A percentile compares a stretch with the other conserved stretches of the same genome.
phyloP scores from a whole-genome alignment of 1,140 invertebrate species.

The Vanessa atalanta region DNA sequence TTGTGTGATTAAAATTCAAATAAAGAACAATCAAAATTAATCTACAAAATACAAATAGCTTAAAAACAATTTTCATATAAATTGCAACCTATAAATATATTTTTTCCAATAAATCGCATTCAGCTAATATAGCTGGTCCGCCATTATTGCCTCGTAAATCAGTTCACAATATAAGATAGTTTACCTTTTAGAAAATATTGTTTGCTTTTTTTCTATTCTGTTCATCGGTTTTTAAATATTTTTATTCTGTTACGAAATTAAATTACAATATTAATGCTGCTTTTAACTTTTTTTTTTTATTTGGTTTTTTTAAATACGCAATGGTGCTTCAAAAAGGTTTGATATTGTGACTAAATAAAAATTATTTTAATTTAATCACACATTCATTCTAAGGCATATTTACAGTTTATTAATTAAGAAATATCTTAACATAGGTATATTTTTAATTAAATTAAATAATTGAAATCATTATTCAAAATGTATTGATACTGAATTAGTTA shows the following conservation, averaged over 20 bases:
- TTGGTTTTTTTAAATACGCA: too few species aligned
- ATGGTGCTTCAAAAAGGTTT: too few species aligned
- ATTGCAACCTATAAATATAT: conserved; percentile 23
- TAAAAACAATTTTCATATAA: conserved; percentile 2
- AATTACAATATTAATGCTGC: not conserved
- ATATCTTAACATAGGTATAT: not conserved
- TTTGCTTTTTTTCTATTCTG: not conserved
- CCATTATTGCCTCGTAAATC: conserved; percentile 33
- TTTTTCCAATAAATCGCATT: conserved; percentile 23
- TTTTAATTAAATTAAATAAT: not conserved
- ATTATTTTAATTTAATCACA: too few species aligned
- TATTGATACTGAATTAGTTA: not conserved
- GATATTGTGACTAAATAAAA: too few species aligned
- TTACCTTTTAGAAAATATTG: conserved; percentile 11
- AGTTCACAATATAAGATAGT: conserved; percentile 7
- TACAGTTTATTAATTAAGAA: too few species aligned
- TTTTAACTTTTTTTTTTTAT: not conserved
- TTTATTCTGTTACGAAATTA: not conserved
- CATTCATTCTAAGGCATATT: too few species aligned
- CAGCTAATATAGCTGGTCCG: conserved; percentile 2
- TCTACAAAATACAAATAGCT: not conserved
- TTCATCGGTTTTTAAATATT: not conserved
- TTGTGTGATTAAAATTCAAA: too few species aligned
- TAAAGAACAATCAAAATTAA: too few species aligned
- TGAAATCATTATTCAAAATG: not conserved